Evolutionary conservation across 2,888 invertebrate species (phyloP), one percentile per base, ranked within the genome.

Genomic region (Sialis fuliginosa): DNA sequence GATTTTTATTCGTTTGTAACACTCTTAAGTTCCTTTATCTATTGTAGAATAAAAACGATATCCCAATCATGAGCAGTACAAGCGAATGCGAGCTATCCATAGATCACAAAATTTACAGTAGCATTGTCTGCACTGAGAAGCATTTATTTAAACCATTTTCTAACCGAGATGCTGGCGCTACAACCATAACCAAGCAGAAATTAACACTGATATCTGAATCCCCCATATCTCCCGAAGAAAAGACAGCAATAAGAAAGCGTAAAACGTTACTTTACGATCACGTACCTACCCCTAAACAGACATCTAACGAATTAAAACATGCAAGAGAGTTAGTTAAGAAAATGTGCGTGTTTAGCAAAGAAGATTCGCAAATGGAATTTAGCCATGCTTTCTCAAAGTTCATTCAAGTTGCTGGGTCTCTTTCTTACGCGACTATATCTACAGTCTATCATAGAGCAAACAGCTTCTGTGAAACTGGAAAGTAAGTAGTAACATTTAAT

Each of bases 91-190:
- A 77, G 52, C 69, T 87, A 35, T 75, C 78, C 0, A 74, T 90
- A 10, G 87, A 89, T 63, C 82, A 84, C 53, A 74, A 79, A 55
- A 68, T 88, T 6, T 83, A 87, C 62, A 77, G 77, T 39, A 66
- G 71, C 8, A 77, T 88, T 2, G 70, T 60, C 22, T 90, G 90
- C 58, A 66, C 69, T 33, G 89, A 89, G 60, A 67, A 72, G 0
- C 84, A 88, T 59, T 65, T 79, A 34, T 72, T 88, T 49, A 77
- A 81, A 55, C 84, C 88, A 0, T 80, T 89, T 58, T 83, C 86
- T 0, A 81, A 81, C 48, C 72, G 72, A 45, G 74, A 74, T 50
- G 74, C 81, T 1, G 87, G 86, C 1, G 85, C 82, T 0, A 72
- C 78, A 56, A 82, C 85, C 5, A 75, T 72, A 5, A 72, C 80